Evolutionary conservation across 2,888 invertebrate genomes (phyloP).

Genomic region (Himalopsyche anomala): DNA sequence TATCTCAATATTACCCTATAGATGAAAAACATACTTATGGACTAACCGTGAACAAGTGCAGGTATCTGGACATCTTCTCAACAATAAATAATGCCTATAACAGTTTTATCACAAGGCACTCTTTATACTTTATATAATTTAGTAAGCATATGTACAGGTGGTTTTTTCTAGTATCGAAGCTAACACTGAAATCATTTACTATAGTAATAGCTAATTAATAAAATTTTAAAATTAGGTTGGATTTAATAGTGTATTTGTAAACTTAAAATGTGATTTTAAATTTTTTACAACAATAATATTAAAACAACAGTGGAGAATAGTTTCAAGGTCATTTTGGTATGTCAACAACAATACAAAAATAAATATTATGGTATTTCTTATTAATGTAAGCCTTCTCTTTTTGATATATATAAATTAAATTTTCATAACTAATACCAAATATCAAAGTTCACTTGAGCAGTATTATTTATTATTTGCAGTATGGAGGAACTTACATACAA

Average conservation of each 20-base stretch:
- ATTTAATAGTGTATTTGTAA: neutral
- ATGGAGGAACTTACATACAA: neutral
- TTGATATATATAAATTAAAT: too few species aligned
- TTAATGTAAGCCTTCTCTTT: too few species aligned
- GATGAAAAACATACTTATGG: constrained; percentile 94
- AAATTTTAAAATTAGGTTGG: neutral
- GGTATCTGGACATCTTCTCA: constrained; percentile 74
- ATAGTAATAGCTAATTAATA: neutral
- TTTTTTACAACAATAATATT: too few species aligned
- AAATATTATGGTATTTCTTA: too few species aligned
- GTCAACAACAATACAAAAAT: too few species aligned
- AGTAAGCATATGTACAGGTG: constrained; percentile 7
- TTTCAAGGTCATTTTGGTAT: too few species aligned
- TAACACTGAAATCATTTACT: neutral
- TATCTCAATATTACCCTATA: constrained; percentile 86
- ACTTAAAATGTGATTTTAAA: neutral
- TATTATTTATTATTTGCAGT: neutral
- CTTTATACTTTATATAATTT: too few species aligned
- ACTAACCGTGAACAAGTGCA: constrained; percentile 90
- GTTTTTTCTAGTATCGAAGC: neutral
- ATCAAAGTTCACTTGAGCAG: too few species aligned
- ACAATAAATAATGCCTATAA: too few species aligned
- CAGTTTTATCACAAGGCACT: too few species aligned
- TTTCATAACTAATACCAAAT: too few species aligned
- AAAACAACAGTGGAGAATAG: too few species aligned